Percentiles rank a stretch among this genome's conserved stretches.
phyloP scores from a whole-genome alignment of 1,140 invertebrate genomes.

The Lucilia sericata region DNA sequence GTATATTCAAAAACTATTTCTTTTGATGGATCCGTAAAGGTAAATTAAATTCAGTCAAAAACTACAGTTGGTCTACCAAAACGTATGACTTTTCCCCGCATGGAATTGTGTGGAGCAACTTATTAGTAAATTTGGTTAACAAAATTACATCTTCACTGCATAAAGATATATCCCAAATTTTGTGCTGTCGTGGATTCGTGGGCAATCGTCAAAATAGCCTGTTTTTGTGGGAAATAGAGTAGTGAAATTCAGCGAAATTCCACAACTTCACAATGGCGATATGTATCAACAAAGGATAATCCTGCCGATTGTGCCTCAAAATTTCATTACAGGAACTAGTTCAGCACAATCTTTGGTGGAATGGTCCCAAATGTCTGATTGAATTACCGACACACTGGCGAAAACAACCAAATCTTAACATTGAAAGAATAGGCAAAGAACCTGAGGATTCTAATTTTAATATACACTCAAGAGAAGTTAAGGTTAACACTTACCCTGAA shows the following conservation, averaged over 20 bases:
- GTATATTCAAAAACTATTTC: conserved; percentile 53
- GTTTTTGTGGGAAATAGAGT: neutral
- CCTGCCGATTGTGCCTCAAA: neutral
- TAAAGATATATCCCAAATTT: neutral
- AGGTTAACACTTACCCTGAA: no score
- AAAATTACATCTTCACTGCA: neutral
- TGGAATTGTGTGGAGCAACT: neutral
- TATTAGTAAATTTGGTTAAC: neutral
- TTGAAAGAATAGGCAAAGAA: no score
- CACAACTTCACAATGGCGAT: neutral
- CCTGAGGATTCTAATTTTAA: no score
- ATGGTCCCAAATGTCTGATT: neutral
- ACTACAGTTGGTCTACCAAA: neutral
- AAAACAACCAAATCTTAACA: neutral
- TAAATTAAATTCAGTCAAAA: neutral
- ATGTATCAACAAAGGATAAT: neutral
- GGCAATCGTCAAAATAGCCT: neutral
- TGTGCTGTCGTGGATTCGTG: neutral
- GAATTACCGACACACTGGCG: neutral
- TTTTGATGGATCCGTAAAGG: conserved; percentile 12
- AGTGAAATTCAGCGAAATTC: neutral
- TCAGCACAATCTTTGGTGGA: neutral
- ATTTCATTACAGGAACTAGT: neutral
- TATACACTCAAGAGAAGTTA: no score
- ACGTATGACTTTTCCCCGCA: neutral